Conservation (phyloP, 2,797 vertebrate genomes). For the Sternotherus odoratus region DNA sequence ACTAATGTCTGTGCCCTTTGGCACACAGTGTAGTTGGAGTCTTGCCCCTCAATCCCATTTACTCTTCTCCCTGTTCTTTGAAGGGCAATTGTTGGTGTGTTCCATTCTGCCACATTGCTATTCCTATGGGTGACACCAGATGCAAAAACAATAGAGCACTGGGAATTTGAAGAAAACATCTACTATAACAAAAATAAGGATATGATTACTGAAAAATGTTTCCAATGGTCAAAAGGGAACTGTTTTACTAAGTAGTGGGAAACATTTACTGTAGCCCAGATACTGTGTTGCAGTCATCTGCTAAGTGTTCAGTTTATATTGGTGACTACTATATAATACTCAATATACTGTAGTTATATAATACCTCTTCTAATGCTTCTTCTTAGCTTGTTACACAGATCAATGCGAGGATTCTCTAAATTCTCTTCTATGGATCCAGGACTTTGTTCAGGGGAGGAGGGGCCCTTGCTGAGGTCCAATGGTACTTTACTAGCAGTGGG, state of each 20-base stretch:
- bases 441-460: conserved; percentile 90
- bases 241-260: background rate
- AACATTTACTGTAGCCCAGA: background rate
- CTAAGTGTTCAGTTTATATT: background rate
- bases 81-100: background rate
- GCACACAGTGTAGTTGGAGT: background rate
- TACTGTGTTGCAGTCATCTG: background rate
- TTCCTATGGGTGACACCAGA: background rate
- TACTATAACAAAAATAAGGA: background rate
- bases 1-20: background rate
- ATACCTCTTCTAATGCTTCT: conserved; percentile 93
- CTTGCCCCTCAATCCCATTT: background rate
- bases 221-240: rapidly evolving
- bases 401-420: conserved; percentile 86
- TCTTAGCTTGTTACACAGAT: conserved; percentile 91
- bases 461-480: conserved; percentile 85
- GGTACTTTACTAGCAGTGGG: conserved; percentile 84
- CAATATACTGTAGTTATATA: background rate
- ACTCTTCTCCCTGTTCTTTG: background rate
- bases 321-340: background rate
- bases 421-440: conserved; percentile 83
- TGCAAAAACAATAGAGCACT: rapidly evolving
- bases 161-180: rapidly evolving
- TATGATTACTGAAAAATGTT: background rate
- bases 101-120: background rate